Conservation (phyloP, 1,140 invertebrate genomes). For the Bombyx mandarina region DNA sequence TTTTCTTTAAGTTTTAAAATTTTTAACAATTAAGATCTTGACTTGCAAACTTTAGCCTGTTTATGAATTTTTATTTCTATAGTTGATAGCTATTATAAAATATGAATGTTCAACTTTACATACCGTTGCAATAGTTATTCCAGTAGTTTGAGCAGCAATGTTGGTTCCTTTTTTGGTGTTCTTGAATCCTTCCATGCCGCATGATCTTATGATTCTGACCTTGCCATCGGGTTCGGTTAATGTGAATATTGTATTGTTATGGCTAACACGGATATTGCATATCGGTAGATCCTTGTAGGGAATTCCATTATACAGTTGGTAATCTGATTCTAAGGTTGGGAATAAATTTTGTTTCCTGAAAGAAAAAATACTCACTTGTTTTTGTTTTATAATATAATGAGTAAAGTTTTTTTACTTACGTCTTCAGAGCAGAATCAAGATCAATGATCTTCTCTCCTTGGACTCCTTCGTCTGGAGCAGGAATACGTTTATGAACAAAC, state of each 20-base stretch:
- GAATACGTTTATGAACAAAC: slow-evolving; percentile 56
- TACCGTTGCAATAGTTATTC: slow-evolving; percentile 81
- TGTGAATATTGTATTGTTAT: slow-evolving; percentile 90
- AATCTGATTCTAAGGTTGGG: slow-evolving; percentile 80
- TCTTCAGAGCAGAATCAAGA: slow-evolving; percentile 46
- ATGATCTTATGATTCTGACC: slow-evolving; percentile 76
- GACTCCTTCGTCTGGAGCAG: slow-evolving; percentile 58
- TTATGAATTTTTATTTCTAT: too few species aligned
- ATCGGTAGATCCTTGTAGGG: slow-evolving; percentile 86
- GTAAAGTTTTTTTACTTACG: slow-evolving; percentile 25
- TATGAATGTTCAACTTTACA: slow-evolving; percentile 28
- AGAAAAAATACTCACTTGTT: slow-evolving; percentile 24
- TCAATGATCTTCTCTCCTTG: slow-evolving; percentile 61
- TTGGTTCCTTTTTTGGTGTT: slow-evolving; percentile 96
- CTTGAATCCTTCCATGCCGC: slow-evolving; percentile 95
- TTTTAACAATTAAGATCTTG: too few species aligned
- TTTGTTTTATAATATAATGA: not conserved
- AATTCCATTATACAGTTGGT: slow-evolving; percentile 82
- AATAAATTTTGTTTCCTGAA: slow-evolving; percentile 79
- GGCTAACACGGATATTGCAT: slow-evolving; percentile 82
- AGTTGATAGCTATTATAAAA: too few species aligned
- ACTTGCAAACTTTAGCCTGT: too few species aligned
- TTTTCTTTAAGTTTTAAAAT: too few species aligned
- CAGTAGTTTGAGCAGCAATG: slow-evolving; percentile 95
- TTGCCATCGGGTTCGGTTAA: slow-evolving; percentile 79